A percentile compares a stretch with the other conserved stretches of the same genome.
Conservation (phyloP, 2,797 vertebrate species). For the Anableps anableps region DNA sequence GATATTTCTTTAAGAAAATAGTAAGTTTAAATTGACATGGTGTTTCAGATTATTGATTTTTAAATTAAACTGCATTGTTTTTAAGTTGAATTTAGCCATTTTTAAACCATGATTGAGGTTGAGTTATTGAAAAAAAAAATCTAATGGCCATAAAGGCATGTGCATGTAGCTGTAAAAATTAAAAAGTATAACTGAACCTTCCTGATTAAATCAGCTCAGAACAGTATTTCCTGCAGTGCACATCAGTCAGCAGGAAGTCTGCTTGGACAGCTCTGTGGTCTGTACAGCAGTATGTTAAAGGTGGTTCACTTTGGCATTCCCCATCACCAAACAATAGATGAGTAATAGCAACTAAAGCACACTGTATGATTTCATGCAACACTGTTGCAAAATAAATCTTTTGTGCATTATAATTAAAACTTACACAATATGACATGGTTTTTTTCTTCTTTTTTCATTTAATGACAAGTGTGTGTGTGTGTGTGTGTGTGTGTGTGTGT, state of each 20-base stretch:
- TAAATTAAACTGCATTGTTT: no score
- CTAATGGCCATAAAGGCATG: neutral
- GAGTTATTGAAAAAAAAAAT: neutral
- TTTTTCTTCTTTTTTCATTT: neutral
- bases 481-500: neutral
- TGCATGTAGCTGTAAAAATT: constrained; percentile 36
- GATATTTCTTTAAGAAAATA: neutral
- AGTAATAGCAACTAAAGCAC: constrained; percentile 47
- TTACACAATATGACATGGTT: constrained; percentile 11
- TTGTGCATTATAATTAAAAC: constrained; percentile 25
- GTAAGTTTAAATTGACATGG: no score
- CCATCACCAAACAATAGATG: constrained; percentile 65
- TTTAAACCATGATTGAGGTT: neutral
- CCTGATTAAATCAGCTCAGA: constrained; percentile 65
- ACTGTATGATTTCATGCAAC: constrained; percentile 31
- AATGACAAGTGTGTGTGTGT: neutral
- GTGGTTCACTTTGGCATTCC: constrained; percentile 61
- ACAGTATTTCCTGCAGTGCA: constrained; percentile 56
- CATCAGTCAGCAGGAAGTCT: constrained; percentile 68
- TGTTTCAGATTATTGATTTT: no score
- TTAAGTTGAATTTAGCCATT: no score
- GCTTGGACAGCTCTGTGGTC: constrained; percentile 44
- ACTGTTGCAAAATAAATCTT: constrained; percentile 50
- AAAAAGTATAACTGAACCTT: constrained; percentile 41
- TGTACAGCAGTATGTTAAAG: constrained; percentile 46